These are phyloP conservation scores for Drymodes brunneopygia DNA, from an alignment of 2,113 vertebrate genomes.

Conservation along the genomic window DNA sequence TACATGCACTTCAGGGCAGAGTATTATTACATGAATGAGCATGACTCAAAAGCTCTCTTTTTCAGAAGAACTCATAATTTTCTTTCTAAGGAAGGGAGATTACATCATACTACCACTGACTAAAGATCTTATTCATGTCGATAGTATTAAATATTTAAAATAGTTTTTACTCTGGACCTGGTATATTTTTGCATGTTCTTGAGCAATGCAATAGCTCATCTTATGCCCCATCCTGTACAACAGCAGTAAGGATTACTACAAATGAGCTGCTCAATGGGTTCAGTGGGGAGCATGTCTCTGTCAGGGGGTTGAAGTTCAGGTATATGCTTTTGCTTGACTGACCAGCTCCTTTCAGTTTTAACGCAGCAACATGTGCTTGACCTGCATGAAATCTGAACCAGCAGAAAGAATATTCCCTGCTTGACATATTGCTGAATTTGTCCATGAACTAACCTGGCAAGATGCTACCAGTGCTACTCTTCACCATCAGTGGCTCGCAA, in stretches of 20 bases:
- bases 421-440: not conserved
- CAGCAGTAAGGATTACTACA: not conserved
- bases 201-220: not conserved
- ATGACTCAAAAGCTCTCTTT: not conserved
- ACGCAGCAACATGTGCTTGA: not conserved
- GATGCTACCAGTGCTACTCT: not conserved
- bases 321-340: not conserved
- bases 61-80: not conserved
- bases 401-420: not conserved
- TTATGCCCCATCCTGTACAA: not conserved
- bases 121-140: not conserved
- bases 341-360: not conserved
- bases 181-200: not conserved
- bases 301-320: not conserved
- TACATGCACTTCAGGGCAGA: not conserved
- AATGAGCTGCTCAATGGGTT: not conserved
- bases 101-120: not conserved
- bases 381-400: not conserved
- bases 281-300: not conserved
- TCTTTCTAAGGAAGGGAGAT: not conserved
- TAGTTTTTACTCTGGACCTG: not conserved
- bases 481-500: fast-evolving
- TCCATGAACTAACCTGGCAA: not conserved
- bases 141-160: not conserved
- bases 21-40: not conserved